Evolutionary conservation across 2,113 vertebrate genomes (phyloP).

Genomic region (Corythornis madagascariensis): DNA sequence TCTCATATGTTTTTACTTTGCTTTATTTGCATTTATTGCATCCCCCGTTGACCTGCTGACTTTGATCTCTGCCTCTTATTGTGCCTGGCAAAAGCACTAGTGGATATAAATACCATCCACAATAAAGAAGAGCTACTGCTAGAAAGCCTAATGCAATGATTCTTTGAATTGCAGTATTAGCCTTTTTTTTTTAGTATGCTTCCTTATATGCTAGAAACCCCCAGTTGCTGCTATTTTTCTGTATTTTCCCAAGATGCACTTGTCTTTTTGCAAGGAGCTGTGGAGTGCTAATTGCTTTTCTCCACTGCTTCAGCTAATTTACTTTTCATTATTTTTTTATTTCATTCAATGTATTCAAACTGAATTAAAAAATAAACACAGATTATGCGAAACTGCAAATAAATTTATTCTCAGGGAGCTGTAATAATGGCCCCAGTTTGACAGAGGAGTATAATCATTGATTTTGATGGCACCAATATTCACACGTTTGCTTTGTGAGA

Average conservation of each 20-base stretch:
- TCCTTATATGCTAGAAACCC: neutral
- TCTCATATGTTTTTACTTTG: fast-evolving
- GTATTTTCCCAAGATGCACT: neutral
- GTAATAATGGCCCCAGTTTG: neutral
- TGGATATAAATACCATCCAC: neutral
- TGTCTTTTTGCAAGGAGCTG: neutral
- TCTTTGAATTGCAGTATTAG: neutral
- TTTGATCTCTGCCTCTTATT: neutral
- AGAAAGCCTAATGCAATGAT: neutral
- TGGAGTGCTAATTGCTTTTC: neutral
- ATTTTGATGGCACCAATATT: neutral
- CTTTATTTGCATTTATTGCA: neutral
- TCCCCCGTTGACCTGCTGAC: neutral
- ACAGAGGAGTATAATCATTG: neutral
- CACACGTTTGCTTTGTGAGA: neutral
- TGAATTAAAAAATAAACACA: neutral
- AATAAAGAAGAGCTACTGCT: neutral
- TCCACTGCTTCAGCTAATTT: neutral
- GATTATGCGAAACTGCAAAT: neutral
- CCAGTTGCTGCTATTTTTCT: neutral
- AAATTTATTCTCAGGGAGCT: neutral
- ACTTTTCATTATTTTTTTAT: neutral
- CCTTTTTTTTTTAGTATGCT: neutral
- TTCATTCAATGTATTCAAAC: neutral
- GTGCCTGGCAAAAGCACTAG: neutral